Base-by-base conservation (phyloP, 2,113 vertebrate species). In the Labeo catla region DNA sequence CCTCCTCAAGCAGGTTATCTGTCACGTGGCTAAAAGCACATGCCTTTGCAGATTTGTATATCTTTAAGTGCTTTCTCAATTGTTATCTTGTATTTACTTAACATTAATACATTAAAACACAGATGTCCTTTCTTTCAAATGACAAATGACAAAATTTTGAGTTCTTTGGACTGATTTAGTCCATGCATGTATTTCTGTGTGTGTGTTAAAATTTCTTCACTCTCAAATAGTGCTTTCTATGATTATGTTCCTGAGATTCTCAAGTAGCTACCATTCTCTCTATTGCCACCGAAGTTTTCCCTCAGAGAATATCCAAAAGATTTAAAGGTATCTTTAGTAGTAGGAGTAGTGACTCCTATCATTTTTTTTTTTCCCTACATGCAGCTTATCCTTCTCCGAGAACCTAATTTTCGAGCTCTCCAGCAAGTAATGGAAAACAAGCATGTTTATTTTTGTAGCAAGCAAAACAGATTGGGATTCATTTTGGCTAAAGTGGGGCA, bases 1-100 rank as follows among this genome's bases (percentile, higher is more conserved):
- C 89, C 89, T 52, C 76, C 66, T 72, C 77, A 28, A 15, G 39
- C 87, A 83, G 28, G 23, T 88, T 87, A 68, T 49, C 73, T 11
- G 52, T 84, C 84, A 45, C 39, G 47, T 78, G 50, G 76, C 45
- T 68, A 19, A 83, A 81, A 50, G 39, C 68, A 70, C 81, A 82
- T 82, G 49, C 77, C 52, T 82, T 81, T 79, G 74, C 76, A 74
- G 7, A 84, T 83, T 63, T 61, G 80, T 49, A 8, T 50, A 15
- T 34, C 23, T 34, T n/a, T 47, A 59, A 84, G 12, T 16, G 15
- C 66, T 57, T 36, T 76, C 49, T 65, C 28, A 85, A 47, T 52
- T 12, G 6, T 12, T 49, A 23, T 72, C 16, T 59, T 16, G 28
- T 76, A 43, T 49, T 68, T 66, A 50, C 43, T 81, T 23, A 15